Conservation (phyloP, 2,113 vertebrate genomes). For the Pristiophorus japonicus region DNA sequence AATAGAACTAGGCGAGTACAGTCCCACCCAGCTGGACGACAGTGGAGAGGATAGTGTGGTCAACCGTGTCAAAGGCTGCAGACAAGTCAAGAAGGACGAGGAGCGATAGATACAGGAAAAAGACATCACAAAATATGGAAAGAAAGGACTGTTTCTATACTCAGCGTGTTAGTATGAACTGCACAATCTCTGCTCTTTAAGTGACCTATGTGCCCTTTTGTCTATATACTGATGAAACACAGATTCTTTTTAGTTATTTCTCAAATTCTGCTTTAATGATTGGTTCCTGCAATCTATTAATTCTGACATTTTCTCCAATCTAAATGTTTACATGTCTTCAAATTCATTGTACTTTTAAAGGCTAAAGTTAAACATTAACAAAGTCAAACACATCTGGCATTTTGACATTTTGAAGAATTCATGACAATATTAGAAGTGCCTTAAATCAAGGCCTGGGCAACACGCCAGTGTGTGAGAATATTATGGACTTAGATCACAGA, state of each 20-base stretch:
- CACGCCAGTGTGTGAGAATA: constrained; percentile 37
- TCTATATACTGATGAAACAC: constrained; percentile 20
- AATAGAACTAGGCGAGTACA: no score
- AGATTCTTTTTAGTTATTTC: not conserved
- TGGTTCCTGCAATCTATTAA: constrained; percentile 13
- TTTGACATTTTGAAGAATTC: constrained; percentile 38
- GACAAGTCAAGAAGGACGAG: no score
- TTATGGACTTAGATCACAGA: not conserved
- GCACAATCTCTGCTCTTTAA: not conserved
- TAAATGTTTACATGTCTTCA: constrained; percentile 47
- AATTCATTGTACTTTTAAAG: constrained; percentile 45
- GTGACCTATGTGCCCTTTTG: not conserved
- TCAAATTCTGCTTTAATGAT: not conserved
- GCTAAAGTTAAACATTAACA: constrained; percentile 44
- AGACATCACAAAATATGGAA: not conserved
- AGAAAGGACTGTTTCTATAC: no score
- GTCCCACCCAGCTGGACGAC: no score
- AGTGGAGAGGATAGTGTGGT: no score
- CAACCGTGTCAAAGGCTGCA: no score
- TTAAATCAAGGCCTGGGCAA: constrained; percentile 38
- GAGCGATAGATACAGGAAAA: no score
- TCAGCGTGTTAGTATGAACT: not conserved
- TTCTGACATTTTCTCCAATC: constrained; percentile 36
- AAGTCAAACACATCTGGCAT: constrained; percentile 39
- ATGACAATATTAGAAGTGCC: constrained; percentile 34